A percentile compares a stretch with the other conserved stretches of the same genome.
These are phyloP conservation scores for Himalopsyche anomala DNA, from an alignment of 2,888 invertebrate species.

Conservation along the genomic window DNA sequence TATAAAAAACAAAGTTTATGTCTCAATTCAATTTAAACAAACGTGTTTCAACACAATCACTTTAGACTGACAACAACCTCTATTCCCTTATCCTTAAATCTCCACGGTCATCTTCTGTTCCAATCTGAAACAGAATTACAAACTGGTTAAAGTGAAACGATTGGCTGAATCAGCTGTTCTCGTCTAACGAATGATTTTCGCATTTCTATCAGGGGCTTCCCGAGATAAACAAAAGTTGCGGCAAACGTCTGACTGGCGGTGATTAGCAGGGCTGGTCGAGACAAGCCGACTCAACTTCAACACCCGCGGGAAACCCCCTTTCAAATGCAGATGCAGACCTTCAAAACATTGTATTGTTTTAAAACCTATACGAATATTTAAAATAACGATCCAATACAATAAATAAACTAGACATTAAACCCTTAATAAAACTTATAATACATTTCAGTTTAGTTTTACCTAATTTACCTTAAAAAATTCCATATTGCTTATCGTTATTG, in stretches of 20 bases:
- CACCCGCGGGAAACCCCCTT: not conserved
- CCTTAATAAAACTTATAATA: no score
- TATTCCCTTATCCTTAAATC: slow-evolving; percentile 5
- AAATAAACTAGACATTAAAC: no score
- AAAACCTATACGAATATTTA: no score
- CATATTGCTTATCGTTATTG: no score
- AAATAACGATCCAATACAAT: no score
- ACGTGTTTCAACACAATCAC: not conserved
- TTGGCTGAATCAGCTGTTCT: slow-evolving; percentile 34
- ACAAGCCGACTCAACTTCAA: slow-evolving; percentile 35
- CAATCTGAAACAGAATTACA: not conserved
- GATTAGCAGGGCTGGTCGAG: slow-evolving; percentile 45
- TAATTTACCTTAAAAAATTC: no score
- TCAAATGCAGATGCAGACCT: slow-evolving; percentile 8
- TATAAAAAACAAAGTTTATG: no score
- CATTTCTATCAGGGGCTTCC: slow-evolving; percentile 13
- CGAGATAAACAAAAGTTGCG: slow-evolving; percentile 47
- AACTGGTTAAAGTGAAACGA: slow-evolving; percentile 2
- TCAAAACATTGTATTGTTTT: not conserved
- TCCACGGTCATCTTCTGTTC: slow-evolving; percentile 1
- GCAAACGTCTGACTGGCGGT: slow-evolving; percentile 39
- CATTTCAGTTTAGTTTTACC: no score
- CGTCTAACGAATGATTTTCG: slow-evolving; percentile 23
- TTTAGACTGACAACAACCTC: not conserved
- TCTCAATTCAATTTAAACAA: no score